Conservation (phyloP, 2,888 invertebrate genomes). For the Rhynchonema sp. region DNA sequence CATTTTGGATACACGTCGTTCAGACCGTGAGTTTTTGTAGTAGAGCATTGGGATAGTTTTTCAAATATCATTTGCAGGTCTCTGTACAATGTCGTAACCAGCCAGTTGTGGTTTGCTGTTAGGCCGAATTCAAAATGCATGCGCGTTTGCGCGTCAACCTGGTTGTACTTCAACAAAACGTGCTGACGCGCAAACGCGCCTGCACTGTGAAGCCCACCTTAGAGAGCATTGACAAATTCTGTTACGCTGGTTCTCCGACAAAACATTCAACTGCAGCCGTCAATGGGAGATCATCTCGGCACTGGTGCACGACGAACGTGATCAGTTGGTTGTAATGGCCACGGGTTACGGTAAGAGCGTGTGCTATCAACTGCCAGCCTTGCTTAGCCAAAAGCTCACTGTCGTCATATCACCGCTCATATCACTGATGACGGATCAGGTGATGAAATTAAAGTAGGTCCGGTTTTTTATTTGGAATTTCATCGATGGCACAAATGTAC, state of each 20-base stretch:
- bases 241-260: not conserved
- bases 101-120: too few species aligned
- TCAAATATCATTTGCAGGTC: not conserved
- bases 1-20: not conserved
- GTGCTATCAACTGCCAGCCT: constrained; percentile 66
- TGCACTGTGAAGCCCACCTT: too few species aligned
- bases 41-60: not conserved
- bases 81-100: not conserved
- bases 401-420: constrained; percentile 66
- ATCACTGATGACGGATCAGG: constrained; percentile 72
- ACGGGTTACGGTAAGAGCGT: constrained; percentile 53
- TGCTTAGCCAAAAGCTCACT: constrained; percentile 46
- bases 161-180: too few species aligned
- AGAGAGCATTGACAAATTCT: too few species aligned
- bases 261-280: not conserved
- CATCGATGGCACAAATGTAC: too few species aligned
- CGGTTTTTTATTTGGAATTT: too few species aligned
- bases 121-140: not conserved
- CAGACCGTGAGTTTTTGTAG: not conserved
- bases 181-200: too few species aligned
- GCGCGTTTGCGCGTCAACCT: too few species aligned
- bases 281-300: not conserved
- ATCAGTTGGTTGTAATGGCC: not conserved
- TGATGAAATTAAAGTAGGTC: constrained; percentile 7
- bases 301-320: not conserved